phyloP scores from a whole-genome alignment of 2,888 invertebrate species.

The Synanthedon andrenaeformis region DNA sequence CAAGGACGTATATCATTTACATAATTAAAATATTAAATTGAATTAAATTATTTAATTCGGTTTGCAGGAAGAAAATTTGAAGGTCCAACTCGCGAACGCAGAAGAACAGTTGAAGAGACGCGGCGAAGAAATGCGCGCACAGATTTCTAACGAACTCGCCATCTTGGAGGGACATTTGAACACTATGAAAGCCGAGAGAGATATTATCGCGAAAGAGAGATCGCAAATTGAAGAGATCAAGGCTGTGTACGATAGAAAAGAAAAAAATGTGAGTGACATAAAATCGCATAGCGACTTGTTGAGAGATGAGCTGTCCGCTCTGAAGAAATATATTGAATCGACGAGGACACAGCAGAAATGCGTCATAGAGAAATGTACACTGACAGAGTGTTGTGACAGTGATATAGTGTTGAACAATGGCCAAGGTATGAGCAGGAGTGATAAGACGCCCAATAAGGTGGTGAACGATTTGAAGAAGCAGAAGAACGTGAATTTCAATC shows the following conservation, averaged over 20 bases:
- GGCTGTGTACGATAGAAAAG: constrained; percentile 10
- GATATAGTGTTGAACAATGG: constrained; percentile 33
- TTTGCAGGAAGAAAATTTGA: constrained; percentile 41
- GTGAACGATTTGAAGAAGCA: constrained; percentile 52
- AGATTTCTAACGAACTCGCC: constrained; percentile 40
- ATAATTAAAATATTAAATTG: neutral
- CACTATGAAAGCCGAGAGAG: constrained; percentile 39
- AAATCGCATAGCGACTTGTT: constrained; percentile 34
- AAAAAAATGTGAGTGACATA: constrained; percentile 17
- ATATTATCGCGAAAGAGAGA: constrained; percentile 35
- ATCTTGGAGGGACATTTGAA: constrained; percentile 35
- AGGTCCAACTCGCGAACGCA: constrained; percentile 36
- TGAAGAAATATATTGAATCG: constrained; percentile 34
- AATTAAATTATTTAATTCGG: neutral
- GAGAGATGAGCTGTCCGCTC: constrained; percentile 29
- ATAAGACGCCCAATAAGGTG: constrained; percentile 26
- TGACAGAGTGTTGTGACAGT: constrained; percentile 24
- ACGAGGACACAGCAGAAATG: constrained; percentile 24
- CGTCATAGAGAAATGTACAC: constrained; percentile 30
- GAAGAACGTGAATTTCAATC: constrained; percentile 50
- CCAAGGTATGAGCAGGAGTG: constrained; percentile 17
- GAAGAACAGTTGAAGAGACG: constrained; percentile 32
- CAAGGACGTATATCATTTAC: too few species aligned
- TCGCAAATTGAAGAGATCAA: constrained; percentile 23
- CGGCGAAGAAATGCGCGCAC: constrained; percentile 45